Evolutionary conservation across 2,113 vertebrate species (phyloP).

Genomic region (Promerops cafer): DNA sequence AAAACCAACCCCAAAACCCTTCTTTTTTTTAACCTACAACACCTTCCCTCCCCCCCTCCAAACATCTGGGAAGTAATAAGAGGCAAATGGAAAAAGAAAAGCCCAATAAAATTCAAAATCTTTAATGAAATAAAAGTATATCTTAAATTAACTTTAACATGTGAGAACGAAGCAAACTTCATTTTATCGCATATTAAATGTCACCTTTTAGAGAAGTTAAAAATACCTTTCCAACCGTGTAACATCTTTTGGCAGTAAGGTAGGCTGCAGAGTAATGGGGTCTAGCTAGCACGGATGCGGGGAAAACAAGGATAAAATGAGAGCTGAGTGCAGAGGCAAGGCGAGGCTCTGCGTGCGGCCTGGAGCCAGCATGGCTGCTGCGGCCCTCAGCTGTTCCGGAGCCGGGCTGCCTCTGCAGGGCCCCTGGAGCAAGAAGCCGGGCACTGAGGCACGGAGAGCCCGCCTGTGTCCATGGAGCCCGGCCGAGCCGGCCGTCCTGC

Average conservation of each 20-base stretch:
- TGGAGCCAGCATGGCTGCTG: neutral
- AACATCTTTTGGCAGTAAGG: neutral
- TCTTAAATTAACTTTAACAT: neutral
- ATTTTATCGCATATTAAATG: neutral
- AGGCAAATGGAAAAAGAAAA: neutral
- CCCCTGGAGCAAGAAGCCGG: neutral
- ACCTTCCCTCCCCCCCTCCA: accelerated
- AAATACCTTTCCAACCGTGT: neutral
- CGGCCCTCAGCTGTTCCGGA: neutral
- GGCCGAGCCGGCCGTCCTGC: neutral
- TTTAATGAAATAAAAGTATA: neutral
- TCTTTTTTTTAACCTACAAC: neutral
- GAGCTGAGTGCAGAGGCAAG: neutral
- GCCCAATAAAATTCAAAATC: neutral
- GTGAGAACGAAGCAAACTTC: neutral
- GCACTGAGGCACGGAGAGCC: neutral
- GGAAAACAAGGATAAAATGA: neutral
- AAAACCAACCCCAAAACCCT: accelerated
- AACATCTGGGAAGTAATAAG: neutral
- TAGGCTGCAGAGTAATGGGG: neutral
- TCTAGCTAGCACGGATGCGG: accelerated
- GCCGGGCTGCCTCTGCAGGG: accelerated
- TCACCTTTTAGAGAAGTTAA: neutral
- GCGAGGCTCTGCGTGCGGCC: no score
- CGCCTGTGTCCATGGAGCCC: neutral